Evolutionary conservation across 1,140 invertebrate species (phyloP), one percentile per base, ranked within the genome.

Genomic region (Nephotettix cincticeps): DNA sequence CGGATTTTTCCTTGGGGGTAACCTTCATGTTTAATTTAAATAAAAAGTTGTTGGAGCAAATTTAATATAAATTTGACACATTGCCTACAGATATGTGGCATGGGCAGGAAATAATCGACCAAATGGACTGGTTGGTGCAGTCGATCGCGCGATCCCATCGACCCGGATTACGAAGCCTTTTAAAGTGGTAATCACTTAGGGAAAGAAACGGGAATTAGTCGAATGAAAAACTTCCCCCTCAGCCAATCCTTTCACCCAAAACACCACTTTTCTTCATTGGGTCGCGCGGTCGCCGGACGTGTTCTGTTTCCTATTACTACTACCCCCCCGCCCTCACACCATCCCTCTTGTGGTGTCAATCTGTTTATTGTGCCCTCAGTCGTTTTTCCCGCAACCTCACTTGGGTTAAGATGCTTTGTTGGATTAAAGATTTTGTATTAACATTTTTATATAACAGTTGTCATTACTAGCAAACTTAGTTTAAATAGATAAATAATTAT

Each of bases 191-290:
- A 70, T 70, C 69, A 70, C 69, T 70, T 70, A 70, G 61, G 32
- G 69, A 70, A 64, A 70, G 69, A 70, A 70, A 70, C 58, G 58
- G n/a, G 69, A 70, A 70, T 70, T 70, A 70, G 69, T 70, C 43
- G 69, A 70, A 70, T 70, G 69, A 70, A 70, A 70, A 70, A 70
- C 69, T 70, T 63, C 19, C 40, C 58, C 58, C 69, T 17, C 51
- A 19, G 32, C 32, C 64, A 67, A 67, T 67, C 64, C 64, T 67
- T 67, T 65, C 25, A 45, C 21, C 25, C 27, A 67, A 67, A 67
- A 67, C 64, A 67, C 64, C 19, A 67, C 64, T 67, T 67, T 43
- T 67, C 64, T 67, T 67, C 64, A 67, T 67, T 67, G 64, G 27
- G 27, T 23, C 21, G 47, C 56, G 14, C 14, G 9, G 13, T 14